phyloP scores from a whole-genome alignment of 2,113 vertebrate species.

The Pseudois nayaur region DNA sequence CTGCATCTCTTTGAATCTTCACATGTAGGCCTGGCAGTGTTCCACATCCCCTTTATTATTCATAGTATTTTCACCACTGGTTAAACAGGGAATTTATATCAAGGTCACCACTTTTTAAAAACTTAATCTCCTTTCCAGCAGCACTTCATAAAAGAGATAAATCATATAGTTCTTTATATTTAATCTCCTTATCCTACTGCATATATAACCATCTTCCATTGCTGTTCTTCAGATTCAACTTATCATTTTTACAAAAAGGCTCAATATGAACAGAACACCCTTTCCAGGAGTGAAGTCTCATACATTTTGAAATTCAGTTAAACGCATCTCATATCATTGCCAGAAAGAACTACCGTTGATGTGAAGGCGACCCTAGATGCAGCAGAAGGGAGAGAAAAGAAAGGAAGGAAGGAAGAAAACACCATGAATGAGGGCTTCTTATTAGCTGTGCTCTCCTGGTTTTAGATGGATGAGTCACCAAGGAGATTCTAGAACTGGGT shows the following conservation, averaged over 20 bases:
- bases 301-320: constrained; percentile 19
- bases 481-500: constrained; percentile 36
- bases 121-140: constrained; percentile 34
- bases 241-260: constrained; percentile 27
- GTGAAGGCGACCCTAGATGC: background rate
- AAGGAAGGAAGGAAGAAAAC: background rate
- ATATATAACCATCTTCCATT: constrained; percentile 42
- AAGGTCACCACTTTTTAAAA: constrained; percentile 43
- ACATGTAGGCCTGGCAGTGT: background rate
- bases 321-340: constrained; percentile 41
- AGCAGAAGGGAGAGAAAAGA: background rate
- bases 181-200: constrained; percentile 21
- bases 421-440: constrained; percentile 17
- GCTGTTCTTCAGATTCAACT: background rate
- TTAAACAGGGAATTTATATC: constrained; percentile 46
- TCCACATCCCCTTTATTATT: constrained; percentile 20
- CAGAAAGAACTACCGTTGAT: background rate
- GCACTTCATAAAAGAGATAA: constrained; percentile 45
- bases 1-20: background rate
- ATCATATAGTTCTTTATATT: constrained; percentile 52
- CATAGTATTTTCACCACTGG: background rate
- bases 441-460: constrained; percentile 36
- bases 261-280: background rate
- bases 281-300: constrained; percentile 38
- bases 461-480: constrained; percentile 51